Conservation (phyloP, 53 echinoderm and acorn worm genomes). For the Holothuria scabra region DNA sequence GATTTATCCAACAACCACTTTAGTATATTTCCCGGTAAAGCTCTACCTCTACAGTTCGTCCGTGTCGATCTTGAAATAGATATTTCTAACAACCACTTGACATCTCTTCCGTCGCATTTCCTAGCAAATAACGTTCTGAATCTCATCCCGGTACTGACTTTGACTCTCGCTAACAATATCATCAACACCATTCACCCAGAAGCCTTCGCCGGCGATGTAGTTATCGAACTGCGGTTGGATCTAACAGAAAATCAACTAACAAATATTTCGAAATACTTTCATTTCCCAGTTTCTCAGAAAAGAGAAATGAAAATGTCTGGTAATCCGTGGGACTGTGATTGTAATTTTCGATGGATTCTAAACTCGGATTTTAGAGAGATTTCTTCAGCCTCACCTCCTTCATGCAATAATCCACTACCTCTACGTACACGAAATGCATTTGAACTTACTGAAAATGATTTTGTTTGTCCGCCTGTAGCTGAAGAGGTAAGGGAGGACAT, state of each 20-base stretch:
- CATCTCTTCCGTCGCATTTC: not conserved
- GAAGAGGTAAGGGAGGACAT: not conserved
- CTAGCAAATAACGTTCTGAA: not conserved
- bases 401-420: slow-evolving; percentile 2
- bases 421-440: not conserved
- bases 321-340: slow-evolving; percentile 41
- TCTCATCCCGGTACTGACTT: not conserved
- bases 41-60: not conserved
- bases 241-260: slow-evolving; percentile 8
- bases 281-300: slow-evolving; percentile 6
- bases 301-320: slow-evolving; percentile 23
- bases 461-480: not conserved
- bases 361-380: not conserved
- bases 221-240: slow-evolving; percentile 10
- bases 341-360: slow-evolving; percentile 29
- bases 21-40: slow-evolving; percentile 3
- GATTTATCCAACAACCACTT: slow-evolving; percentile 24
- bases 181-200: not conserved
- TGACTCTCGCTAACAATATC: not conserved
- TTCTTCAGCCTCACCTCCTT: not conserved
- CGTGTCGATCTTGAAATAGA: slow-evolving; percentile 7
- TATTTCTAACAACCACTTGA: slow-evolving; percentile 31
- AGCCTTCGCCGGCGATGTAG: slow-evolving; percentile 4
- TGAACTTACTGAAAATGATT: slow-evolving; percentile 1
- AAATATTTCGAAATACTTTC: not conserved